These are phyloP conservation scores for Teinopalpus imperialis DNA, from an alignment of 2,888 invertebrate species.

Conservation along the genomic window DNA sequence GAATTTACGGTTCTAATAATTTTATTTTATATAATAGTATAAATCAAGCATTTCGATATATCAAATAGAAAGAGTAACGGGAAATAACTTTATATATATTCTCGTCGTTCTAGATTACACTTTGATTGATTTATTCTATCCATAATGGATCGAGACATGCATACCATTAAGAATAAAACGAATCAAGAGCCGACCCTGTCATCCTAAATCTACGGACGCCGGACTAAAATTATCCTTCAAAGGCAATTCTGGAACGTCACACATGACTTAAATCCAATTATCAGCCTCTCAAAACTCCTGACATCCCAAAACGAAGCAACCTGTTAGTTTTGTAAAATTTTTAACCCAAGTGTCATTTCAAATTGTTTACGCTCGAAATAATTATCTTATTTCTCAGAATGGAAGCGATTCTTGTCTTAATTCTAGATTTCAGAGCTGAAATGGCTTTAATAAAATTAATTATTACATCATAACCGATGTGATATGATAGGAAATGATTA, in stretches of 20 bases:
- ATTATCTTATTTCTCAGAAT: slow-evolving; percentile 27
- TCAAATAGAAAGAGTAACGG: too few relatives aligned
- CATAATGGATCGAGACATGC: slow-evolving; percentile 20
- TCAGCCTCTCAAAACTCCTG: slow-evolving; percentile 51
- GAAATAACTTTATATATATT: too few relatives aligned
- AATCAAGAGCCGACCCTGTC: slow-evolving; percentile 29
- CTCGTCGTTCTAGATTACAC: slow-evolving; percentile 33
- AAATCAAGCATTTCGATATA: too few relatives aligned
- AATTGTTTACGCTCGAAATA: slow-evolving; percentile 43
- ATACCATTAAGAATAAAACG: slow-evolving; percentile 24
- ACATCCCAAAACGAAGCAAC: slow-evolving; percentile 53
- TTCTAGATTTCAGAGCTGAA: too few relatives aligned
- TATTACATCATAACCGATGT: too few relatives aligned
- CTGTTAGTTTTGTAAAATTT: slow-evolving; percentile 38
- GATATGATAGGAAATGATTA: too few relatives aligned
- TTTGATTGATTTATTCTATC: slow-evolving; percentile 28
- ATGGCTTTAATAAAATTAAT: too few relatives aligned
- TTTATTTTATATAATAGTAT: too few relatives aligned
- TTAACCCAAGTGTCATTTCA: slow-evolving; percentile 48
- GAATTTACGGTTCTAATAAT: too few relatives aligned
- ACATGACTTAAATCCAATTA: slow-evolving; percentile 55
- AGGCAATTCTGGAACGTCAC: slow-evolving; percentile 39
- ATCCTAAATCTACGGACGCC: slow-evolving; percentile 35
- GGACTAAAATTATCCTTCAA: slow-evolving; percentile 39
- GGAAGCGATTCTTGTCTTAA: background rate